phyloP scores from a whole-genome alignment of 2,888 invertebrate genomes.

The Cyclophora punctaria region DNA sequence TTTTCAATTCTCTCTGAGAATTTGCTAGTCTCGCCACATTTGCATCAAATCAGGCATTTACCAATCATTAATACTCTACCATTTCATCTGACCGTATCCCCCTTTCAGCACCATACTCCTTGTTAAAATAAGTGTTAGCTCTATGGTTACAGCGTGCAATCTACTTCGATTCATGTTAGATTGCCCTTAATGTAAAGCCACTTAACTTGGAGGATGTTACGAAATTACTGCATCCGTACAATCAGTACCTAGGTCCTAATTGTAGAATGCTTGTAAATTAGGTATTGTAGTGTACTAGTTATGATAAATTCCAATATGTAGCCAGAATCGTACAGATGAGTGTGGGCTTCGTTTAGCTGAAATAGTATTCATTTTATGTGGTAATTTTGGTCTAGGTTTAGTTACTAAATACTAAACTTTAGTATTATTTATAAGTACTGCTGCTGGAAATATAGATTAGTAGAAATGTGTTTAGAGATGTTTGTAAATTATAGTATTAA shows the following conservation, averaged over 20 bases:
- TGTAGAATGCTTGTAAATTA: constrained; percentile 24
- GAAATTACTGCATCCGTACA: constrained; percentile 54
- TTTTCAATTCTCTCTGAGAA: not conserved
- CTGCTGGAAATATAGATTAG: too few species aligned
- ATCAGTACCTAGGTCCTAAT: constrained; percentile 46
- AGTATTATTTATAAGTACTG: too few species aligned
- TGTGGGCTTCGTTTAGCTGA: too few species aligned
- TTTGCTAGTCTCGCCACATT: not conserved
- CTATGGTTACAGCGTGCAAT: constrained; percentile 32
- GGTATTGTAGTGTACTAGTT: not conserved
- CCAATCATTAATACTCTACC: too few species aligned
- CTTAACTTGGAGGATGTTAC: constrained; percentile 42
- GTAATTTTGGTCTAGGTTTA: too few species aligned
- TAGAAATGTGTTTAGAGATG: too few species aligned
- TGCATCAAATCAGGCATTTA: too few species aligned
- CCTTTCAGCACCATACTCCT: not conserved
- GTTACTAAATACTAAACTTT: too few species aligned
- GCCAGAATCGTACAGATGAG: too few species aligned
- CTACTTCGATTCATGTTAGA: constrained; percentile 42
- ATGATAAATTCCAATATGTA: too few species aligned
- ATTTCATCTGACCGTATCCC: not conserved
- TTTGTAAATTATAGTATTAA: too few species aligned
- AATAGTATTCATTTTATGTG: not conserved
- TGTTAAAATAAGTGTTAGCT: not conserved
- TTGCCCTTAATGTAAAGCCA: constrained; percentile 41